Evolutionary conservation across 2,888 invertebrate species (phyloP).

Genomic region (Caenorhabditis sp.): DNA sequence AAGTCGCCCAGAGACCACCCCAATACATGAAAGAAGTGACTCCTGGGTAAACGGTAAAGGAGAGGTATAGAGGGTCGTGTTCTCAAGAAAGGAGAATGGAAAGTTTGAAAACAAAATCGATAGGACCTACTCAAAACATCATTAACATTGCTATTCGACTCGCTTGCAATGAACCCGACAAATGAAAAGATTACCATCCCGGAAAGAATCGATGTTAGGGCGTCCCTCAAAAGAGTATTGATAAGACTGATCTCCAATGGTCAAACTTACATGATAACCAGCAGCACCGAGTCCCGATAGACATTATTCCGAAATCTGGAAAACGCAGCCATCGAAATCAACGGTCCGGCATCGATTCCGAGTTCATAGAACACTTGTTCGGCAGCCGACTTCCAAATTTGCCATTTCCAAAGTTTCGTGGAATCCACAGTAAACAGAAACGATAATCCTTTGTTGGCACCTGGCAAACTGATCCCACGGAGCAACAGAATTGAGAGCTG

Average conservation of each 20-base stretch:
- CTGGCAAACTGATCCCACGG: slow-evolving; percentile 79
- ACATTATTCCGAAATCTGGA: slow-evolving; percentile 81
- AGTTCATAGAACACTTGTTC: slow-evolving; percentile 84
- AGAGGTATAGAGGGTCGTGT: slow-evolving; percentile 78
- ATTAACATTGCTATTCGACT: slow-evolving; percentile 68
- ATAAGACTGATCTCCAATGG: no score
- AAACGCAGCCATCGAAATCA: slow-evolving; percentile 81
- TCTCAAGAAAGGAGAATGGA: slow-evolving; percentile 73
- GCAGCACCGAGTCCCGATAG: slow-evolving; percentile 78
- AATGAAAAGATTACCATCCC: slow-evolving; percentile 81
- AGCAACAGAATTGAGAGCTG: slow-evolving; percentile 79
- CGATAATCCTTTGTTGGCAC: slow-evolving; percentile 77
- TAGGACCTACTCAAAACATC: slow-evolving; percentile 74
- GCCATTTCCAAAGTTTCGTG: slow-evolving; percentile 71
- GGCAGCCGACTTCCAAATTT: slow-evolving; percentile 84
- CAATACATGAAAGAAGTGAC: slow-evolving; percentile 79
- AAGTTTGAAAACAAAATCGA: background rate
- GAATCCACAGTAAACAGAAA: slow-evolving; percentile 73
- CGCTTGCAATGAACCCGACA: slow-evolving; percentile 77
- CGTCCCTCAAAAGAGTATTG: no score
- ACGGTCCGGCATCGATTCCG: slow-evolving; percentile 83
- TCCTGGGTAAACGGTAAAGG: slow-evolving; percentile 80
- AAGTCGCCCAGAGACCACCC: slow-evolving; percentile 79
- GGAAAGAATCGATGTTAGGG: slow-evolving; percentile 78
- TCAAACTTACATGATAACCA: slow-evolving; percentile 75